phyloP scores from a whole-genome alignment of 2,797 vertebrate species.

The Galaxias olidus region DNA sequence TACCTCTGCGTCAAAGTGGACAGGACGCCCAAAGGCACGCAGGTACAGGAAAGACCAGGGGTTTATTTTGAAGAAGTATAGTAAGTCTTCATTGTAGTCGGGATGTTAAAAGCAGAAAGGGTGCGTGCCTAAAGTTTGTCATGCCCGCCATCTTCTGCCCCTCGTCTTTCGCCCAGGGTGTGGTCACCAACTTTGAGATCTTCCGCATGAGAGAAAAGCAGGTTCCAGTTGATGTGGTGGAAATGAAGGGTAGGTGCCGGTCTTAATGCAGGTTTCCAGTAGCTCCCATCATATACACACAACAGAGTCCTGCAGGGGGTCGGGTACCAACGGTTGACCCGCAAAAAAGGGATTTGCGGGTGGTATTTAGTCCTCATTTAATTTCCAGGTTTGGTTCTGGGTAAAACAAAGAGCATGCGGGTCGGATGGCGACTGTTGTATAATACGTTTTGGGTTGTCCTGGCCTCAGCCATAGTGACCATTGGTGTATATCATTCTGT shows the following conservation, averaged over 20 bases:
- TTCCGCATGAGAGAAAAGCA: slow-evolving; percentile 99
- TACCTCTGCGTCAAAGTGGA: slow-evolving; percentile 98
- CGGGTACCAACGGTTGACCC: too few species aligned
- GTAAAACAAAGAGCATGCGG: too few species aligned
- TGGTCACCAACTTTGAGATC: slow-evolving; percentile 99
- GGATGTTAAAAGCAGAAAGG: background rate
- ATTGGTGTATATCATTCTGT: too few species aligned
- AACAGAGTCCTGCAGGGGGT: too few species aligned
- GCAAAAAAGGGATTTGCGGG: too few species aligned
- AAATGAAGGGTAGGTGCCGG: slow-evolving; percentile 90
- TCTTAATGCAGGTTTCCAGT: background rate
- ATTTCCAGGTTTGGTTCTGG: too few species aligned
- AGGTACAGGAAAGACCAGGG: slow-evolving; percentile 65
- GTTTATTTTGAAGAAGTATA: too few species aligned
- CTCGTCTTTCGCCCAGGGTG: slow-evolving; percentile 78
- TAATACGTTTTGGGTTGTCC: too few species aligned
- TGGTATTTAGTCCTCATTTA: too few species aligned
- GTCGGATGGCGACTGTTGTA: too few species aligned
- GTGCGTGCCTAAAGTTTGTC: background rate
- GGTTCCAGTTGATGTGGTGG: slow-evolving; percentile 97
- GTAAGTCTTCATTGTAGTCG: too few species aligned
- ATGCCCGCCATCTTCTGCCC: background rate
- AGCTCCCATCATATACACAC: fast-evolving
- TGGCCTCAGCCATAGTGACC: too few species aligned
- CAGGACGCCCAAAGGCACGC: slow-evolving; percentile 94